phyloP scores from a whole-genome alignment of 2,888 invertebrate genomes.

The Andrena trimmerana region DNA sequence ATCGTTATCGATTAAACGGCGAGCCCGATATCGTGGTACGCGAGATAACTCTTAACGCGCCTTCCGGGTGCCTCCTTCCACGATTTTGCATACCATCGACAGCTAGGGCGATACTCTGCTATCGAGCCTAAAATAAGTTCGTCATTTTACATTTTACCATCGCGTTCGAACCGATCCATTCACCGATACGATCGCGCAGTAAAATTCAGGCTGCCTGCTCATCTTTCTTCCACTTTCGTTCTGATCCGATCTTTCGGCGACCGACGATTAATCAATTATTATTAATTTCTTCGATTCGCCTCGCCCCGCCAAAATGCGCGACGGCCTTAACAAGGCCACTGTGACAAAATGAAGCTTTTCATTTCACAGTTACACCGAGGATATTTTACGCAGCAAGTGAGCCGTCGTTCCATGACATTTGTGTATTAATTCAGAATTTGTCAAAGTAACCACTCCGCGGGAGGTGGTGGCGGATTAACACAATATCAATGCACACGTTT shows the following conservation, averaged over 20 bases:
- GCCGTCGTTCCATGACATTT: background rate
- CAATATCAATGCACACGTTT: slow-evolving; percentile 45
- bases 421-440: slow-evolving; percentile 52
- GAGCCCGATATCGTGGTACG: slow-evolving; percentile 20
- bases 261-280: too few relatives aligned
- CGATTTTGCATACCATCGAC: slow-evolving; percentile 32
- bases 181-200: background rate
- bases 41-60: slow-evolving; percentile 44
- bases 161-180: too few relatives aligned
- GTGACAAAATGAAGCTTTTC: background rate
- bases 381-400: too few relatives aligned
- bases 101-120: slow-evolving; percentile 4
- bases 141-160: background rate
- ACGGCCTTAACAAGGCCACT: too few relatives aligned
- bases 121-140: slow-evolving; percentile 9
- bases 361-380: background rate
- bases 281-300: too few relatives aligned
- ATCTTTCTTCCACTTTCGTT: background rate
- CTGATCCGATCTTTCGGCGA: too few relatives aligned
- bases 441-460: slow-evolving; percentile 60
- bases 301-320: too few relatives aligned
- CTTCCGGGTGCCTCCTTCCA: slow-evolving; percentile 27
- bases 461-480: slow-evolving; percentile 46
- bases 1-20: slow-evolving; percentile 50
- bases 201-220: background rate